Evolutionary conservation across 2,888 invertebrate species (phyloP).

Genomic region (Rhimphoctona megacephalus): DNA sequence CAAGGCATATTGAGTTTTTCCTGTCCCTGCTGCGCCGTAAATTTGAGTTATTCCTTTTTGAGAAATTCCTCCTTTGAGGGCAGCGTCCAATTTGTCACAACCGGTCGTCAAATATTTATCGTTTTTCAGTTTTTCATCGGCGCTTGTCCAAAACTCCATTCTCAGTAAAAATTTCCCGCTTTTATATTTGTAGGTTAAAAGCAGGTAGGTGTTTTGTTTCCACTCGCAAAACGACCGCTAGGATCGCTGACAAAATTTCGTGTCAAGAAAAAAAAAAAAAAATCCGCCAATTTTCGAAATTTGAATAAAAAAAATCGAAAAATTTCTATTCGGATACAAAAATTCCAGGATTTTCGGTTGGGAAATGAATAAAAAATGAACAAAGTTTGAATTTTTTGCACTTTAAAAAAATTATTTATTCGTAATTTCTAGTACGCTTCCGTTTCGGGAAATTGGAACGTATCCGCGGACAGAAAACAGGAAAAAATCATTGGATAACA

Average conservation of each 20-base stretch:
- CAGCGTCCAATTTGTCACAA: slow-evolving; percentile 87
- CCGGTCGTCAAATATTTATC: slow-evolving; percentile 84
- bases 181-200: slow-evolving; percentile 20
- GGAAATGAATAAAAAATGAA: neutral
- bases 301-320: neutral
- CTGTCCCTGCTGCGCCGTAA: slow-evolving; percentile 92
- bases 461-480: neutral
- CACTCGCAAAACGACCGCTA: neutral
- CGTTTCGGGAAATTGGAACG: neutral
- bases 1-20: slow-evolving; percentile 93
- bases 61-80: slow-evolving; percentile 89
- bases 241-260: neutral
- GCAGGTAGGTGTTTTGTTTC: neutral
- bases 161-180: neutral
- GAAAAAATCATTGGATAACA: neutral
- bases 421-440: neutral
- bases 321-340: neutral
- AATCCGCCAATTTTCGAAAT: neutral
- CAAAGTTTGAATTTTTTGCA: neutral
- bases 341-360: neutral
- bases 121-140: slow-evolving; percentile 59
- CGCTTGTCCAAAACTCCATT: slow-evolving; percentile 59
- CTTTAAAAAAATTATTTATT: slow-evolving; percentile 12
- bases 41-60: slow-evolving; percentile 91
- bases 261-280: neutral